phyloP scores from a whole-genome alignment of 2,888 invertebrate genomes.

The Branchipolynoe longqiensis region DNA sequence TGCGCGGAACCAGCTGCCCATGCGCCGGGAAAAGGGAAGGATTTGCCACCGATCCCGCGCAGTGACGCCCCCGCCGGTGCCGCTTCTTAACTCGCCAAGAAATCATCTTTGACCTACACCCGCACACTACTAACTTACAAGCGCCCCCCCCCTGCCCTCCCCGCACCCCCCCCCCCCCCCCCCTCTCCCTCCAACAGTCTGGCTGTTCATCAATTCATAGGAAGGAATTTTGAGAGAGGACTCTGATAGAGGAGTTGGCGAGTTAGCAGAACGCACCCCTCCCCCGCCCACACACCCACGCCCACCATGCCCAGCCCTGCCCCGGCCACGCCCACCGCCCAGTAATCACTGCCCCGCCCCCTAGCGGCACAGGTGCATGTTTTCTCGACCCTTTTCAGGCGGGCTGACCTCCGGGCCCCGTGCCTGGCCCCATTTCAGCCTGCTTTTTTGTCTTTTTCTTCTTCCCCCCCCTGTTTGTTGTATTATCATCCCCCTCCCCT shows the following conservation, averaged over 20 bases:
- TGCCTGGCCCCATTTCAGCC: neutral
- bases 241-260: neutral
- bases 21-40: too few species aligned
- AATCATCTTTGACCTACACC: too few species aligned
- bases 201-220: too few species aligned
- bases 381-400: constrained; percentile 42
- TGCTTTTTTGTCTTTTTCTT: neutral
- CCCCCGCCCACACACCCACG: neutral
- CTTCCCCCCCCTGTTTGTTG: neutral
- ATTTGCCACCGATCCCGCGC: too few species aligned
- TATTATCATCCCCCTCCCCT: too few species aligned
- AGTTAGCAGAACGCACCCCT: constrained; percentile 6
- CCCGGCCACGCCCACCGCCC: neutral
- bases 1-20: too few species aligned
- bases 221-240: neutral
- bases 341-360: neutral
- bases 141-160: constrained; percentile 16
- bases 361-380: constrained; percentile 44
- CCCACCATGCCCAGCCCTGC: neutral
- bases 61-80: too few species aligned
- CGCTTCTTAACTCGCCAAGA: too few species aligned
- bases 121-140: constrained; percentile 9
- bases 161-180: constrained; percentile 20
- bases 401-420: constrained; percentile 27
- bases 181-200: too few species aligned